A percentile compares a stretch with the other conserved stretches of the same genome.
These are phyloP conservation scores for Aleiodes alternator DNA, from an alignment of 2,888 invertebrate species.

Conservation along the genomic window DNA sequence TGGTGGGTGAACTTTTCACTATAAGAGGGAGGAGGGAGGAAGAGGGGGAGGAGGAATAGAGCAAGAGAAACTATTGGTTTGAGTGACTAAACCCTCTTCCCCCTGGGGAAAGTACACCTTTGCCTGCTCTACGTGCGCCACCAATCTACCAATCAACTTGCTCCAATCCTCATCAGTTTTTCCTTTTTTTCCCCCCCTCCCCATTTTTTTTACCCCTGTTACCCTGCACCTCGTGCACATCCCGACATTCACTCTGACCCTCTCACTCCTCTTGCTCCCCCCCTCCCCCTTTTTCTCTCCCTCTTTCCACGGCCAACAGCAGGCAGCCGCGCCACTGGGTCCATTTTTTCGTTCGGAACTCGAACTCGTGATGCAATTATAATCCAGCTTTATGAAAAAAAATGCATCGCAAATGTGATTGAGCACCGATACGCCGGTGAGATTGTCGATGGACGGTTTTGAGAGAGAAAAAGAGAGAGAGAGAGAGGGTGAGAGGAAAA, in stretches of 20 bases:
- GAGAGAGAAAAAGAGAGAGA: background rate
- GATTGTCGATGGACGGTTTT: constrained; percentile 62
- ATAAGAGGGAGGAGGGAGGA: constrained; percentile 5
- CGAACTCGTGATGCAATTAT: constrained; percentile 74
- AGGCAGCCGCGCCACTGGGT: constrained; percentile 48
- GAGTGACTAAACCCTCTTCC: constrained; percentile 41
- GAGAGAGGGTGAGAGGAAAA: constrained; percentile 30
- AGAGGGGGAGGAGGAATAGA: background rate
- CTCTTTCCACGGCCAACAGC: constrained; percentile 38
- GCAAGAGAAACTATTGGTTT: constrained; percentile 22
- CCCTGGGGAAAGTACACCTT: constrained; percentile 42
- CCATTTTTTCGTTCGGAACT: constrained; percentile 54
- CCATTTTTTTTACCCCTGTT: constrained; percentile 56
- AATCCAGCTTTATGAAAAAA: constrained; percentile 75
- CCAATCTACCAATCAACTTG: constrained; percentile 73
- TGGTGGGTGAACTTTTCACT: constrained; percentile 12
- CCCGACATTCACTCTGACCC: constrained; percentile 50
- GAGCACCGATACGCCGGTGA: constrained; percentile 74
- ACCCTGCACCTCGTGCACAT: constrained; percentile 45
- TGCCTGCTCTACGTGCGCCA: constrained; percentile 50
- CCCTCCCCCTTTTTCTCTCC: constrained; percentile 30
- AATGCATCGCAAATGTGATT: constrained; percentile 75
- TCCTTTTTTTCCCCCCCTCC: constrained; percentile 59
- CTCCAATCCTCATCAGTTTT: constrained; percentile 75
- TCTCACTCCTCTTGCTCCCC: constrained; percentile 23